Base-by-base conservation (phyloP, 2,797 vertebrate species). In the Macropodus opercularis region DNA sequence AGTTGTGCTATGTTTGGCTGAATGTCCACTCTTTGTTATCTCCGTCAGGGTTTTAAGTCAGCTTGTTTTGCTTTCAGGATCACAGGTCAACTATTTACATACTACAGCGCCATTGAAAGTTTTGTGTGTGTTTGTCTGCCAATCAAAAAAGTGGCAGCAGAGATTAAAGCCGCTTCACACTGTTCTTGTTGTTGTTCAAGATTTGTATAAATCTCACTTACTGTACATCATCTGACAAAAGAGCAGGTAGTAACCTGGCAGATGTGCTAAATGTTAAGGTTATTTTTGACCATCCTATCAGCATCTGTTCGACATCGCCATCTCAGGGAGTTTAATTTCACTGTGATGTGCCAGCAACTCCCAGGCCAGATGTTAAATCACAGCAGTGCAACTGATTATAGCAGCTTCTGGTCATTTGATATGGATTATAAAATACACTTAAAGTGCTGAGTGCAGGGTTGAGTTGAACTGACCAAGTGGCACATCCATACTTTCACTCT, bases 1-100 rank as follows among this genome's bases (percentile, higher is more conserved):
- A 44, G 6, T 64, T 69, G 58, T 89, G 85, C 91, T 91, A 63
- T 87, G 80, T 76, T 86, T 92, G 90, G 89, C 83, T 62, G 22
- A 1, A 38, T 40, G 78, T 82, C 74, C 44, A 46, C 34, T 63
- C 78, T 75, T 84, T 78, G 90, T 92, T 90, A 90, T 87, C 63
- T 55, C 79, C 82, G 89, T 89, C 89, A 90, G 81, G 77, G 74
- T 69, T 85, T 88, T 84, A 89, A 84, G 60, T 54, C 63, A 15
- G 72, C 76, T 87, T 79, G 81, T 83, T 89, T 87, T 81, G 88
- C 81, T 87, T 92, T 87, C 80, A 72, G 72, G 78, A 57, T 53
- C 52, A 22, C 61, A 55, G 75, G 69, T 86, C 53, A 64, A 51
- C 66, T 68, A 60, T 87, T 83, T 80, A 61, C 80, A 86, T 77